These are phyloP conservation scores for Drosophila funebris DNA, from an alignment of 1,140 invertebrate species.

Conservation along the genomic window DNA sequence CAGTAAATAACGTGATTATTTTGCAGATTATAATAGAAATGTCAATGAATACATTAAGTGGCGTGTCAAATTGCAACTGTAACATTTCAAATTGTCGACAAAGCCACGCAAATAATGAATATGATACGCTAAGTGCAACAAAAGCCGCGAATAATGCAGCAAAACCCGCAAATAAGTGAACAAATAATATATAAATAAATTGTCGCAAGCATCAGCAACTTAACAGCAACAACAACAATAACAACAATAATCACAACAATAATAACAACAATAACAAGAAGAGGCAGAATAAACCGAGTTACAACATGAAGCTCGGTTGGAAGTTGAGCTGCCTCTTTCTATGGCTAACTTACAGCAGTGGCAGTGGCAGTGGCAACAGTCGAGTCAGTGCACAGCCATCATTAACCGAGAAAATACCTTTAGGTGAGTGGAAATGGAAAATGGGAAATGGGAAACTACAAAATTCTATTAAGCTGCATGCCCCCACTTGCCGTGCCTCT, in stretches of 20 bases:
- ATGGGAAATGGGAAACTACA: slow-evolving; percentile 6
- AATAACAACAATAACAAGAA: slow-evolving; percentile 18
- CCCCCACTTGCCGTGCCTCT: too few relatives aligned
- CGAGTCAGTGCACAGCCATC: slow-evolving; percentile 70
- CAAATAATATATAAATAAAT: slow-evolving; percentile 32
- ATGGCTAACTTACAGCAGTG: slow-evolving; percentile 68
- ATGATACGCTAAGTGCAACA: slow-evolving; percentile 62
- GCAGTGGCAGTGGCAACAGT: slow-evolving; percentile 15
- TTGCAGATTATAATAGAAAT: slow-evolving; percentile 6
- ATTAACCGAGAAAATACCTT: slow-evolving; percentile 83
- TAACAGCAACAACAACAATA: slow-evolving; percentile 15
- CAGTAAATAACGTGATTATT: not conserved
- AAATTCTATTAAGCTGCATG: slow-evolving; percentile 6
- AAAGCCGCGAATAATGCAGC: slow-evolving; percentile 54
- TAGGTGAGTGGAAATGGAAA: slow-evolving; percentile 68
- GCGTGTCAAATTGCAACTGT: slow-evolving; percentile 9
- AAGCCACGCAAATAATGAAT: slow-evolving; percentile 54
- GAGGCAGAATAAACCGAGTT: slow-evolving; percentile 22
- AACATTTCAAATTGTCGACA: slow-evolving; percentile 18
- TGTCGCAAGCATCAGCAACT: too few relatives aligned
- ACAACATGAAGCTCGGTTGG: slow-evolving; percentile 74
- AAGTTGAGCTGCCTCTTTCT: slow-evolving; percentile 68
- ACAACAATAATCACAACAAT: slow-evolving; percentile 35
- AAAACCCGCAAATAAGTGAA: slow-evolving; percentile 42
- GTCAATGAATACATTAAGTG: slow-evolving; percentile 25